Percentiles rank a stretch among this genome's conserved stretches.
These are phyloP conservation scores for Chaetophractus vellerosus DNA, from an alignment of 2,797 vertebrate genomes.

Conservation along the genomic window DNA sequence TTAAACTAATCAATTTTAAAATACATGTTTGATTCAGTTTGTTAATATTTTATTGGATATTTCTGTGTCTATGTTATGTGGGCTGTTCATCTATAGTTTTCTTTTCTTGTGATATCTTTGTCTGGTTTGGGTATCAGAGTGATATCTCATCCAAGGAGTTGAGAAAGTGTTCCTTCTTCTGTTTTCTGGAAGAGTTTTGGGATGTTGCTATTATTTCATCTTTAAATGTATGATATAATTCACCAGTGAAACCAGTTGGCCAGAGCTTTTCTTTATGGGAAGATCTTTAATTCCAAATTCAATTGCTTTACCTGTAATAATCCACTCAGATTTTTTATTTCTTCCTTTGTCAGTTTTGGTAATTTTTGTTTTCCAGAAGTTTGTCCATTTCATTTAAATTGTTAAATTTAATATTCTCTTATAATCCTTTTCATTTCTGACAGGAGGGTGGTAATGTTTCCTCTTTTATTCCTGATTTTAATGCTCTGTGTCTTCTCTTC, in stretches of 20 bases:
- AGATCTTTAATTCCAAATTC: not conserved
- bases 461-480: not conserved
- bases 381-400: not conserved
- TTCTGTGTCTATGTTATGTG: not conserved
- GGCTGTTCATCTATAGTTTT: not conserved
- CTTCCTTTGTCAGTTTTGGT: not conserved
- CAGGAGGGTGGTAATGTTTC: not conserved
- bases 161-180: not conserved
- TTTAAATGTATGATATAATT: not conserved
- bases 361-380: not conserved
- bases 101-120: not conserved
- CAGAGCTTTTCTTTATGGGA: not conserved
- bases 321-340: conserved; percentile 15
- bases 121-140: not conserved
- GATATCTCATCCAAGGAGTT: not conserved
- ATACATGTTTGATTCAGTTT: not conserved
- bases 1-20: not conserved
- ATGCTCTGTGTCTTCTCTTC: not conserved
- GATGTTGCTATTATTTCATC: not conserved
- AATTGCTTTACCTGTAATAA: not conserved
- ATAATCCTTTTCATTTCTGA: not conserved
- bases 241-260: not conserved
- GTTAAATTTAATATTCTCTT: not conserved
- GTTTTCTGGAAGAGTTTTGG: not conserved
- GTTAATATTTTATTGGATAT: not conserved